A percentile compares a stretch with the other conserved stretches of the same genome.
Conservation (phyloP, 30 jellyfish, hydroid and myxozoan genomes). For the Clytia hemisphaerica region DNA sequence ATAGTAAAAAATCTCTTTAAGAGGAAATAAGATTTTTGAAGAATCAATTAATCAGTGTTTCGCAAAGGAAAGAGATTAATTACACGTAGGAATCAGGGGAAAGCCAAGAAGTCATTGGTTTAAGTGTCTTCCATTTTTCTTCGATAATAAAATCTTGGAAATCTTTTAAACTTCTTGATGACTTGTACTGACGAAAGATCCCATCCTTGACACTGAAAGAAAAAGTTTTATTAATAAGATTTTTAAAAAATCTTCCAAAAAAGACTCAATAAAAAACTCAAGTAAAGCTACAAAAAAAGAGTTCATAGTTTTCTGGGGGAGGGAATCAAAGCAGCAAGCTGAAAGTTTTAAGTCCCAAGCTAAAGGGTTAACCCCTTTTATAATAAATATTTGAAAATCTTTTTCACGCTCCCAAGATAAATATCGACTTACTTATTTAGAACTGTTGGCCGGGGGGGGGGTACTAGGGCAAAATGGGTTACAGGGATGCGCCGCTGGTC, state of each 20-base stretch:
- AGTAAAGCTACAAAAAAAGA: background rate
- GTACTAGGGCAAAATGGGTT: too few relatives aligned
- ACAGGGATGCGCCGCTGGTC: too few relatives aligned
- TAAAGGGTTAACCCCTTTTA: too few relatives aligned
- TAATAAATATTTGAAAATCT: too few relatives aligned
- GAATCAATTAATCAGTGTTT: background rate
- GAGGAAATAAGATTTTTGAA: background rate
- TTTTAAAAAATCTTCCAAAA: background rate
- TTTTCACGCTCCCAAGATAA: too few relatives aligned
- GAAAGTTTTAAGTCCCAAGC: too few relatives aligned
- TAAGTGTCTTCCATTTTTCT: constrained; percentile 52
- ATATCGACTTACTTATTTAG: too few relatives aligned
- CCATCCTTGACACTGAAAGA: constrained; percentile 67
- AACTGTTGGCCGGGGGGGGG: too few relatives aligned
- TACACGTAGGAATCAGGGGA: constrained; percentile 70
- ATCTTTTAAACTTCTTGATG: constrained; percentile 55
- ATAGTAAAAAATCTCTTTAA: background rate
- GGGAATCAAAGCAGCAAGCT: too few relatives aligned
- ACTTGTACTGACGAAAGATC: constrained; percentile 44
- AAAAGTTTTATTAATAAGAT: background rate
- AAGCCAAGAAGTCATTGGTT: constrained; percentile 61
- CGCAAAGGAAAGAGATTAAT: background rate
- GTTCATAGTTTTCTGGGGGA: too few relatives aligned
- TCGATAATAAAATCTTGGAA: constrained; percentile 37
- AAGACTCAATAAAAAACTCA: background rate